phyloP scores from a whole-genome alignment of 92 coral and sea anemone genomes.

The Zoanthus sansibaricus region DNA sequence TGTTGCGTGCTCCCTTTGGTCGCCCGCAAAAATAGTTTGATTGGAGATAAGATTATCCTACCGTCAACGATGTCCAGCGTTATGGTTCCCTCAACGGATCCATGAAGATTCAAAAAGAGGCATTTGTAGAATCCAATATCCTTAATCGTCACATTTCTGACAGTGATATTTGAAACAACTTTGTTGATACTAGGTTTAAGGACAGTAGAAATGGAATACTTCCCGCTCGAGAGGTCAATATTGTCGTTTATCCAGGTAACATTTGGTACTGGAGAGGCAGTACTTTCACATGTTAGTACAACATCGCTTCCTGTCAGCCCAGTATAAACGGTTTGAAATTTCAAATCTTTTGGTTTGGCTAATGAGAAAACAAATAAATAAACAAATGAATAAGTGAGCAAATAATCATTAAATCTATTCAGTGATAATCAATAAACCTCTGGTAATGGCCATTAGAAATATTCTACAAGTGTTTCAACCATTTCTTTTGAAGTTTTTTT shows the following conservation, averaged over 20 bases:
- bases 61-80: not conserved
- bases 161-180: not conserved
- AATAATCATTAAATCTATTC: too few species aligned
- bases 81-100: not conserved
- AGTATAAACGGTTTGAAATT: too few species aligned
- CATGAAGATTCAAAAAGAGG: not conserved
- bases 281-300: not conserved
- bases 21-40: too few species aligned
- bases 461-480: too few species aligned
- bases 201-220: not conserved
- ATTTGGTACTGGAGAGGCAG: not conserved
- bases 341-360: too few species aligned
- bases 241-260: conserved; percentile 9
- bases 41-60: too few species aligned
- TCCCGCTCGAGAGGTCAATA: too few species aligned
- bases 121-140: not conserved
- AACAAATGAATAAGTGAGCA: too few species aligned
- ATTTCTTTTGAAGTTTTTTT: too few species aligned
- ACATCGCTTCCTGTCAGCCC: not conserved
- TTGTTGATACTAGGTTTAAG: not conserved
- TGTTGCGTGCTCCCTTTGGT: too few species aligned
- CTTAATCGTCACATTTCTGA: not conserved
- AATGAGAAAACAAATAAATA: not conserved
- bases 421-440: too few species aligned
- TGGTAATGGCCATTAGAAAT: too few species aligned